A percentile compares a stretch with the other conserved stretches of the same genome.
These are phyloP conservation scores for Aporophyla lueneburgensis DNA, from an alignment of 2,888 invertebrate genomes.

Conservation along the genomic window DNA sequence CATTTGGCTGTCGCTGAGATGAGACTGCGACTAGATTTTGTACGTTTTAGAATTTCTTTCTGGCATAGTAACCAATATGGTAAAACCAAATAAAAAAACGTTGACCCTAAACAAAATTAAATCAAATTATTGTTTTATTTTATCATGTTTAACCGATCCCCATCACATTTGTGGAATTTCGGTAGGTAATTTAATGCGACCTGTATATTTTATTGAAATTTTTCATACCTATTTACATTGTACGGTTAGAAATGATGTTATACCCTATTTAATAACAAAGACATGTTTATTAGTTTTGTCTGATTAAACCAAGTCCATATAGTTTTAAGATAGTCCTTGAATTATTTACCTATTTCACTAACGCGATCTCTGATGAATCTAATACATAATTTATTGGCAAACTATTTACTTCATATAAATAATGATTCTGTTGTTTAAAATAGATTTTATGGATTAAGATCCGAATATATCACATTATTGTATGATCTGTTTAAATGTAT, in stretches of 20 bases:
- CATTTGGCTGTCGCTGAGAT: too few relatives aligned
- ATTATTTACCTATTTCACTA: constrained; percentile 24
- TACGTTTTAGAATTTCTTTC: too few relatives aligned
- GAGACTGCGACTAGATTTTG: too few relatives aligned
- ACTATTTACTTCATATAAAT: constrained; percentile 15
- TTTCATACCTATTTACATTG: background rate
- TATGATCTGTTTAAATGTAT: background rate
- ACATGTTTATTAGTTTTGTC: constrained; percentile 3
- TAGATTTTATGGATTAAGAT: background rate
- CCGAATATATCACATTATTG: background rate
- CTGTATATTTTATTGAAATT: background rate
- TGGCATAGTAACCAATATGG: too few relatives aligned
- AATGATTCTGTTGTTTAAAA: background rate
- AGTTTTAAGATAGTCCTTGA: constrained; percentile 36
- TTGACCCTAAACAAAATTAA: too few relatives aligned
- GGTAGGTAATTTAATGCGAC: too few relatives aligned
- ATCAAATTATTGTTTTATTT: too few relatives aligned
- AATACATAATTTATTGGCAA: constrained; percentile 40
- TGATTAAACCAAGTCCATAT: constrained; percentile 29
- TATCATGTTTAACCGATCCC: too few relatives aligned
- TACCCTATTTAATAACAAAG: background rate
- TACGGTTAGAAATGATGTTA: background rate
- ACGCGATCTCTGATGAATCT: constrained; percentile 52
- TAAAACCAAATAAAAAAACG: too few relatives aligned
- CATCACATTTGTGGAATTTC: too few relatives aligned